Percentiles rank a stretch among this genome's conserved stretches.
Evolutionary conservation across 2,888 invertebrate genomes (phyloP).

Genomic region (Rhingia rostrata): DNA sequence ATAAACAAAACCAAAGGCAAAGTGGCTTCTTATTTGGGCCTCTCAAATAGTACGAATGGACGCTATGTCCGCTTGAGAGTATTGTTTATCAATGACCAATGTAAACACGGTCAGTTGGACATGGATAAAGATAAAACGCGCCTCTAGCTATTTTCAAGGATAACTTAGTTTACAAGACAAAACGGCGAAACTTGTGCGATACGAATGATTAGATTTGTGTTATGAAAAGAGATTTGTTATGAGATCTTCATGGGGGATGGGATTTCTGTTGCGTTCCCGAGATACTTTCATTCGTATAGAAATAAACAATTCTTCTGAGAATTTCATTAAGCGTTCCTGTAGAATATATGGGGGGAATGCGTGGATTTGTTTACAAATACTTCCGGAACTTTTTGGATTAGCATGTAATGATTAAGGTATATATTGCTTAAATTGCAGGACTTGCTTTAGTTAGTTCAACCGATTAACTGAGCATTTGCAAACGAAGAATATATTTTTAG

Average conservation of each 20-base stretch:
- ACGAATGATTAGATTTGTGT: neutral
- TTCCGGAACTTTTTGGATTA: neutral
- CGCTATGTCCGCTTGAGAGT: slow-evolving; percentile 36
- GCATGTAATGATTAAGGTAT: neutral
- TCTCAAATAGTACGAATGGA: slow-evolving; percentile 35
- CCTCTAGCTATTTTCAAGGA: slow-evolving; percentile 13
- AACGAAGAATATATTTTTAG: too few relatives aligned
- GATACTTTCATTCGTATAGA: neutral
- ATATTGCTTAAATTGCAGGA: neutral
- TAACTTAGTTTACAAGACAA: slow-evolving; percentile 19
- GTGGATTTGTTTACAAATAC: neutral
- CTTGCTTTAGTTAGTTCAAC: too few relatives aligned
- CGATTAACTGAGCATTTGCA: too few relatives aligned
- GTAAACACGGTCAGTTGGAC: slow-evolving; percentile 61
- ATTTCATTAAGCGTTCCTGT: neutral
- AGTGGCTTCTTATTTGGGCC: slow-evolving; percentile 37
- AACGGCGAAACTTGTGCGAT: neutral
- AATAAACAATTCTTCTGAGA: slow-evolving; percentile 11
- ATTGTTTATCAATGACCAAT: slow-evolving; percentile 54
- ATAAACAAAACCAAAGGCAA: slow-evolving; percentile 59
- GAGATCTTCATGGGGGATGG: slow-evolving; percentile 19
- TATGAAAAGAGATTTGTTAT: slow-evolving; percentile 4
- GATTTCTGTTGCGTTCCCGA: neutral
- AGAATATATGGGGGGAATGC: neutral
- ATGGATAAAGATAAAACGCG: neutral